Base-by-base conservation (phyloP, 2,797 vertebrate species). In the Gallirallus australis region DNA sequence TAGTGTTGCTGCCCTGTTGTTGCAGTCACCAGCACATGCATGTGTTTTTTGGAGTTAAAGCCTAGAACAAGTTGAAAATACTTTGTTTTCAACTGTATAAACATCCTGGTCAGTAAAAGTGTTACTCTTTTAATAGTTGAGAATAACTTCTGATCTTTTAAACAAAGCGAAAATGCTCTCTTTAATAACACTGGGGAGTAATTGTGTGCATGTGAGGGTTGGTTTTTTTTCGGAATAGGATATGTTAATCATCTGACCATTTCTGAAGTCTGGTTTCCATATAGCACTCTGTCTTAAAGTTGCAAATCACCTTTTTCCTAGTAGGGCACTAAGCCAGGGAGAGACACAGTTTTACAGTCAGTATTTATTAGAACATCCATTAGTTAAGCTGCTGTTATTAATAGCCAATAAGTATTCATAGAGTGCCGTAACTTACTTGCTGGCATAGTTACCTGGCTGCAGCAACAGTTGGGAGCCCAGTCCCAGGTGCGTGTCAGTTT, bases 71-170 rank as follows among this genome's bases (percentile, higher is more conserved):
- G 15, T 11, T 85, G 23, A 33, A 90, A 90, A 54, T 79, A 39
- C 19, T 39, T 78, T 31, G 25, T 15, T 71, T 84, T 66, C 52
- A 78, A 40, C 40, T 75, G 11, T 59, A 9, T 79, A 60, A 84
- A 60, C n/a, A 72, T 13, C n/a, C 24, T 50, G 0, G 0, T 56
- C 25, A 39, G 12, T 80, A 24, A 82, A 53, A 3, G 9, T 54
- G 11, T 60, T 73, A 53, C 11, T 83, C 64, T 31, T 73, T 71
- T 35, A 45, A 35, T 48, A 19, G 11, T 20, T 57, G 48, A 63
- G 42, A 45, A 61, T 69, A 0, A 0, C 57, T 79, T 87, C 31
- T 87, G 63, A 25, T 64, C 50, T 53, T 91, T 13, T 48, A 85
- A 93, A 68, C 18, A 60, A 69, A 76, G 12, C 15, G 31, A 17